A percentile compares a stretch with the other conserved stretches of the same genome.
Evolutionary conservation across 2,888 invertebrate genomes (phyloP).

Genomic region (Sarcophaga subvicina): DNA sequence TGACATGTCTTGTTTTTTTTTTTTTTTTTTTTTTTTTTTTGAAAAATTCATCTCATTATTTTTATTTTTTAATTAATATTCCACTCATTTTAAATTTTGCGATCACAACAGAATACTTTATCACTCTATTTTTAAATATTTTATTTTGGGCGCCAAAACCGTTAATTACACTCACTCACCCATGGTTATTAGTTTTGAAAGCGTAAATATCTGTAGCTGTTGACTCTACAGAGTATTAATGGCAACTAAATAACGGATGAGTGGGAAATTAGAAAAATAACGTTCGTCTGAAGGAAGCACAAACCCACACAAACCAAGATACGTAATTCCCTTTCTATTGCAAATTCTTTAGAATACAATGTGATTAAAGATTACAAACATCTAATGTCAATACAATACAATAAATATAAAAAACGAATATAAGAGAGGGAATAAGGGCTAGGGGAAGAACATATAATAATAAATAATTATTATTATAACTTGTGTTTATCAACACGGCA

Average conservation of each 20-base stretch:
- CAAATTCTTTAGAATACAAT: conserved; percentile 28
- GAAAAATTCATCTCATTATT: too few species aligned
- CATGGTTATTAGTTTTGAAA: background rate
- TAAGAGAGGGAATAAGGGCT: background rate
- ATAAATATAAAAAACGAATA: conserved; percentile 1
- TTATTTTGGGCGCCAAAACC: too few species aligned
- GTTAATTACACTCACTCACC: too few species aligned
- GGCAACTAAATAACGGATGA: conserved; percentile 56
- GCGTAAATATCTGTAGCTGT: conserved; percentile 13
- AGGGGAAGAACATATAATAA: background rate
- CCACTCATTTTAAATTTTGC: too few species aligned
- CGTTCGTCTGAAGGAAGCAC: conserved; percentile 1
- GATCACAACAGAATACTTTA: too few species aligned
- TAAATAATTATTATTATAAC: conserved; percentile 18
- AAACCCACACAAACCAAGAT: background rate
- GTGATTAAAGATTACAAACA: conserved; percentile 26
- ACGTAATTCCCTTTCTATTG: conserved; percentile 23
- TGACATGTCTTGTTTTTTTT: too few species aligned
- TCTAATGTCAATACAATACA: conserved; percentile 10
- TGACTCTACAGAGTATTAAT: conserved; percentile 46
- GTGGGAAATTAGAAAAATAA: conserved; percentile 29
- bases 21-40: too few species aligned
- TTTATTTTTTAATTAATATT: too few species aligned
- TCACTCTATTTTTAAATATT: too few species aligned
- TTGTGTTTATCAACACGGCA: conserved; percentile 22